Evolutionary conservation across 64 coral and sea anemone species (phyloP), one percentile per base, ranked within the genome.

Genomic region (Montipora capricornis): DNA sequence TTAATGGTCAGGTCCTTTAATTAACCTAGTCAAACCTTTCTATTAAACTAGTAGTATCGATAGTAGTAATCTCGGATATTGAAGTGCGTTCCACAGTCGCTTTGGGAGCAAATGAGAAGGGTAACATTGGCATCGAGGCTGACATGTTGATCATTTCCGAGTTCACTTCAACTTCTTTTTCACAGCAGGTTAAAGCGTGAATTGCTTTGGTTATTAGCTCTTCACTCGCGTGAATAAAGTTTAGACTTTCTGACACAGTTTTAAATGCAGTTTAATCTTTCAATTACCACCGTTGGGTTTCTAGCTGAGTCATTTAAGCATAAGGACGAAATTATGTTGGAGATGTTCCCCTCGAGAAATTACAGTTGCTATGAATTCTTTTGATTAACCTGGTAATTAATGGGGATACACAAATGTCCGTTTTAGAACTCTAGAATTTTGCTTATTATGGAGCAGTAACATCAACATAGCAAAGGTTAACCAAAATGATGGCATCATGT

Each of bases 401-500:
- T 24, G 48, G 20, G 37, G 75, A 55, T 80, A 7, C 26, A 67
- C 12, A 67, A 67, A 67, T 67, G 11, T 9, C 15, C 62, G 4
- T 67, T 67, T 16, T 17, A 15, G 62, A 15, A 14, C 16, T 14
- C 10, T 14, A 67, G 15, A 67, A 67, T 12, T 14, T 17, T 55
- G 19, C 44, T 26, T 37, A 37, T 47, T 14, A 17, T 67, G 19
- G 2, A 10, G 58, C 13, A 86, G 20, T 50, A 86, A 86, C 71
- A 50, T 19, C 19, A 48, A 86, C 46, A 15, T 50, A 51, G 49
- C 66, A 58, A 83, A 84, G 60, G 60, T 67, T 67, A 68, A 47
- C 16, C 44, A 84, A 19, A 84, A 84, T 62, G 68, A 64, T 84
- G 37, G 59, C 29, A 67, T 46, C 60, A 66, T 84, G 81, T 84